Percentiles rank a stretch among this genome's conserved stretches.
These are phyloP conservation scores for Caranx melampygus DNA, from an alignment of 2,113 vertebrate species.

Conservation along the genomic window DNA sequence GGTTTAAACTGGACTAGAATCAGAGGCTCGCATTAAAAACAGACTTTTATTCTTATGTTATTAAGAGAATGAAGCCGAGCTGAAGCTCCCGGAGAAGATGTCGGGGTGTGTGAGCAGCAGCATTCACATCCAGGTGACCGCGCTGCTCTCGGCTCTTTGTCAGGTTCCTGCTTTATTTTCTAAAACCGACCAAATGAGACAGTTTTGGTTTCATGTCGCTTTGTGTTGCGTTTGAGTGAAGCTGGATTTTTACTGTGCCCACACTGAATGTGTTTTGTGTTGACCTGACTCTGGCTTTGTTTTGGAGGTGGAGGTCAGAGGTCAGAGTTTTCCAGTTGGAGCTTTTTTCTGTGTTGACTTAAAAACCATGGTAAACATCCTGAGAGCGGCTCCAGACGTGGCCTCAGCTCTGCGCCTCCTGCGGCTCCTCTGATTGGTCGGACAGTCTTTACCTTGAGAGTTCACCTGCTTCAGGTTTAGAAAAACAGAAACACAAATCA, in stretches of 20 bases:
- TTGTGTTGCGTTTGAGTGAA: neutral
- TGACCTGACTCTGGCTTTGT: neutral
- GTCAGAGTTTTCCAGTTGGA: too few species aligned
- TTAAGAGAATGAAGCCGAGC: too few species aligned
- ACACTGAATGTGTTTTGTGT: slow-evolving; percentile 30
- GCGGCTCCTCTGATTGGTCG: neutral
- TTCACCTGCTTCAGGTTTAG: neutral
- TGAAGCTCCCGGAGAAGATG: too few species aligned
- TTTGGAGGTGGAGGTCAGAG: too few species aligned
- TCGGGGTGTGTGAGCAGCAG: too few species aligned
- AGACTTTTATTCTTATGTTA: too few species aligned
- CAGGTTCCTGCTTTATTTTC: neutral
- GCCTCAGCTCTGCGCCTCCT: neutral
- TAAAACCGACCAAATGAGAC: neutral
- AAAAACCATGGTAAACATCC: too few species aligned
- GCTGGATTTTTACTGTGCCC: neutral
- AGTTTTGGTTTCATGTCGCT: neutral
- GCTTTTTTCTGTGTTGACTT: too few species aligned
- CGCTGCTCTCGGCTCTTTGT: neutral
- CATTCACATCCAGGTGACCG: too few species aligned
- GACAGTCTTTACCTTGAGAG: neutral
- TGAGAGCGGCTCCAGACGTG: too few species aligned
- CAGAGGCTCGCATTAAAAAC: too few species aligned
- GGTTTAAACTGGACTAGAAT: too few species aligned
- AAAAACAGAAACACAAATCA: neutral